Evolutionary conservation across 2,113 vertebrate species (phyloP), one percentile per base, ranked within the genome.

Genomic region (Laterallus jamaicensis): DNA sequence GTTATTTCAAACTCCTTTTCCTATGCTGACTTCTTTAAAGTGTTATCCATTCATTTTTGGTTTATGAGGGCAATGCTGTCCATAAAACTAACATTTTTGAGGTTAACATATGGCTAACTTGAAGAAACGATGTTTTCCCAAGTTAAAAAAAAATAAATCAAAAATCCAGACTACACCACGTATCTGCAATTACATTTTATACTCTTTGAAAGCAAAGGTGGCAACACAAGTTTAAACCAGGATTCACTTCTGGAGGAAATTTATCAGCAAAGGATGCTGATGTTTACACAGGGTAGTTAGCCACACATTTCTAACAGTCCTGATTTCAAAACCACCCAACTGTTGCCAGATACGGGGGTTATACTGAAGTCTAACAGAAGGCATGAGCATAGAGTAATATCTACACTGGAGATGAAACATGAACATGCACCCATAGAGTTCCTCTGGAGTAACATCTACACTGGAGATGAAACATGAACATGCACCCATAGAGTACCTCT

Each of bases 1-100:
- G 92, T 95, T 96, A 94, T 94, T 97, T 35, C 84, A 94, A 96
- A 97, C 95, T 95, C 94, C 94, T 94, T 96, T 84, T 93, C 84
- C 92, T 76, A 66, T 5, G 66, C 68, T 91, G 94, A 47, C 89
- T 76, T 58, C 78, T 82, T 92, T 87, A 91, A 94, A 96, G 94
- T 16, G 70, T 87, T 94, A 92, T 47, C 81, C 92, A 89, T 93
- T 96, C 88, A 68, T 54, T 93, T 95, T 76, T 94, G 88, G 82
- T 96, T 97, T 96, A 97, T 73, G 96, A 95, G 96, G 92, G 95
- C 84, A 94, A 89, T n/a, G 6, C 83, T 90, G 42, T 62, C 83
- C 92, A 90, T 94, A 96, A 96, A 96, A 91, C 83, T 62, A 93
- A 94, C 88, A 76, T 96, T 95, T 95, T 35, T 93, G 91, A 95